Evolutionary conservation across 2,797 vertebrate species (phyloP), one percentile per base, ranked within the genome.

Genomic region (Telmatherina bonti): DNA sequence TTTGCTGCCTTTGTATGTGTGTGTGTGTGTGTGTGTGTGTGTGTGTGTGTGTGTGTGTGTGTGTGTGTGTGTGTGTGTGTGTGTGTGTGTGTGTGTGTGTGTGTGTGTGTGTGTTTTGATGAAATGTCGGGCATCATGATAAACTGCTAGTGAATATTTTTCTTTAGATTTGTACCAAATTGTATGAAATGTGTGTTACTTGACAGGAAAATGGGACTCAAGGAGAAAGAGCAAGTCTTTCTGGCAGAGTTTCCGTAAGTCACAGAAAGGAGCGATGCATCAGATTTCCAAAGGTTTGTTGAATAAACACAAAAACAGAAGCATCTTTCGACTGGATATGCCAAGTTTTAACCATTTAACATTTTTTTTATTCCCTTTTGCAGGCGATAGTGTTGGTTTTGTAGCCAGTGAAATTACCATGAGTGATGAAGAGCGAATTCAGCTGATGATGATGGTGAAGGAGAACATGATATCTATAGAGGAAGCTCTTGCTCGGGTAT

Each of bases 361-460:
- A 15, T 41, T 3, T 22, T 22, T 45, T n/a, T 9, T 43, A 7
- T 43, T 10, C n/a, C 22, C 10, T 47, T n/a, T 1, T 22, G 20
- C 82, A 98, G 97, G 97, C 58, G 97, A 99, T 53, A 96, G 97
- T 63, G 95, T 99, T 1, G 97, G 97, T 38, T 99, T 98, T 0
- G 95, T 99, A 51, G 98, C 98, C 76, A 99, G 97, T 77, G 97
- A 99, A 88, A 96, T 99, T 66, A 99, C 97, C 0, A 99, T 99
- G 98, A 98, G 98, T 5, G 98, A 99, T 13, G 98, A 99, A 85
- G 98, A 99, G 9, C 95, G 98, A 13, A 99, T 99, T 83, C 97
- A 99, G 83, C 94, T 99, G 71, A 99, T 99, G 98, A 97, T 97
- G 96, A 99, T 99, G 98, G 98, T 99, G 78, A 99, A 99, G 80